Evolutionary conservation across 2,113 vertebrate species (phyloP).

Genomic region (Labeo rohita): DNA sequence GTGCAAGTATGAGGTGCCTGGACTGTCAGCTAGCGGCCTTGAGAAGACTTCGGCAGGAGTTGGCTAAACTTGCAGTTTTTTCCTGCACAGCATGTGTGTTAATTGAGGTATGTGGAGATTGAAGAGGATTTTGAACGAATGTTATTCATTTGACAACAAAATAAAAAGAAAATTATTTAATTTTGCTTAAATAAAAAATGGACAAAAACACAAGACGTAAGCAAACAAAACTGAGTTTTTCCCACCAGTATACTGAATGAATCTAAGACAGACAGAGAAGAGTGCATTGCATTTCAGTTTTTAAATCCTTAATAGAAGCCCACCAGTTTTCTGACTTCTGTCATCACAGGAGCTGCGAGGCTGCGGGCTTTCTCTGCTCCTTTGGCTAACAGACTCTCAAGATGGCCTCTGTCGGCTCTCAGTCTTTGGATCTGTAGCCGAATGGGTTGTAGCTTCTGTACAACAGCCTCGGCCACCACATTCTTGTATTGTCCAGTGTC

Average conservation of each 20-base stretch:
- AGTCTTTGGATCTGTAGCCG: conserved; percentile 83
- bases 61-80: background rate
- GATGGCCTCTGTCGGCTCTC: conserved; percentile 74
- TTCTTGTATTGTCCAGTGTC: conserved; percentile 89
- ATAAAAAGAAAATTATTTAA: background rate
- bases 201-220: background rate
- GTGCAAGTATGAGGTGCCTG: background rate
- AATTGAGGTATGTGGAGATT: background rate
- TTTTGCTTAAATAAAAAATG: conserved; percentile 2
- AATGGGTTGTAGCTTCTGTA: conserved; percentile 86
- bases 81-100: conserved; percentile 16
- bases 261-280: conserved; percentile 3
- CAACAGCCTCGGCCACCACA: conserved; percentile 86
- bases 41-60: conserved; percentile 6
- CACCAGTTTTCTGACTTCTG: conserved; percentile 81
- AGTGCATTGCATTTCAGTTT: background rate
- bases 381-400: conserved; percentile 79
- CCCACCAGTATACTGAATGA: background rate
- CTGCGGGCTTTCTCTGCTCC: conserved; percentile 82
- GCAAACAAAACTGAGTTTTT: background rate
- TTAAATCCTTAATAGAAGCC: conserved; percentile 80
- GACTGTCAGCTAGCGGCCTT: background rate
- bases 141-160: background rate
- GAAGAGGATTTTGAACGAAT: background rate
- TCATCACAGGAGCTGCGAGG: conserved; percentile 82